Evolutionary conservation across 2,113 vertebrate species (phyloP).

Genomic region (Empidonax alnorum): DNA sequence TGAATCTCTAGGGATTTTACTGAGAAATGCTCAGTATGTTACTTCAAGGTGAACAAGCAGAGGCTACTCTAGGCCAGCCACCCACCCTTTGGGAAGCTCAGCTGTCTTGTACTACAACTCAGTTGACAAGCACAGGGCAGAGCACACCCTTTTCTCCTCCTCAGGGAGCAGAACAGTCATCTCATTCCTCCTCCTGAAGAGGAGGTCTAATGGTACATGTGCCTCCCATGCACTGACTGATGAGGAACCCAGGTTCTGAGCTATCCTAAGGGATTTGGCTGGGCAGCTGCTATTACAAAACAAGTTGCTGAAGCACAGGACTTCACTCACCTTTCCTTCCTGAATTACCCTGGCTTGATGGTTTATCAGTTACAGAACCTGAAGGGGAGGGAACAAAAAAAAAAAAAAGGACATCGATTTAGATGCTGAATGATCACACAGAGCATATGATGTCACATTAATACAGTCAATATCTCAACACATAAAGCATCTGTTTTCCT

Average conservation of each 20-base stretch:
- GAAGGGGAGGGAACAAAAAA: conserved; percentile 12
- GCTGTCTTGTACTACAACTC: not conserved
- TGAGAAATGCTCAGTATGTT: not conserved
- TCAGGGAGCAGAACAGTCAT: not conserved
- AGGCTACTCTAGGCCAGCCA: not conserved
- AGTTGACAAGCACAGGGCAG: not conserved
- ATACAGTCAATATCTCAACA: not conserved
- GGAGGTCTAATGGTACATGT: not conserved
- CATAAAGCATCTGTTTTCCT: not conserved
- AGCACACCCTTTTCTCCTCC: not conserved
- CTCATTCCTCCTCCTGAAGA: not conserved
- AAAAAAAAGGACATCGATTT: not conserved
- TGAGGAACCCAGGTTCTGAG: not conserved
- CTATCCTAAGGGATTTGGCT: not conserved
- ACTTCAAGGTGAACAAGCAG: not conserved
- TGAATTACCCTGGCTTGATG: conserved; percentile 88
- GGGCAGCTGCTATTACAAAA: not conserved
- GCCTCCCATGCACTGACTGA: rapidly evolving
- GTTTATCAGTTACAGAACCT: conserved; percentile 97
- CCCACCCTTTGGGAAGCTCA: not conserved
- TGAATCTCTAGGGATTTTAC: not conserved
- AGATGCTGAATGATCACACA: not conserved
- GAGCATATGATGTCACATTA: not conserved
- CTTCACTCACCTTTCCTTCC: conserved; percentile 97
- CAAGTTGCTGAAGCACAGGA: conserved; percentile 70